Percentiles rank a stretch among this genome's conserved stretches.
Evolutionary conservation across 2,888 invertebrate species (phyloP).

Genomic region (Cylloceria caligata): DNA sequence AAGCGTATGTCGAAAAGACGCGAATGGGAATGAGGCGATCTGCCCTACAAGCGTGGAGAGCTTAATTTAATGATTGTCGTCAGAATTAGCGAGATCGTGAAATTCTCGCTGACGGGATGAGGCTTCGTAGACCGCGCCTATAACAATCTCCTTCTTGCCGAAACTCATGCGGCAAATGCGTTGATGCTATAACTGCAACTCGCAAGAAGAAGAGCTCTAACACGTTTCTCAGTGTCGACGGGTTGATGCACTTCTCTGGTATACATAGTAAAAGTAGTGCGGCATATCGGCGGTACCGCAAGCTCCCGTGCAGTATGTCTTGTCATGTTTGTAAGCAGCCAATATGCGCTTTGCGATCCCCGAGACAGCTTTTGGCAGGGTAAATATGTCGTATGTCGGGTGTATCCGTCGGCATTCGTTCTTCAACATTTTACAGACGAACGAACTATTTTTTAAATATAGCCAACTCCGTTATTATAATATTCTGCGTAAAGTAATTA

Average conservation of each 20-base stretch:
- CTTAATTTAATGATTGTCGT: constrained; percentile 73
- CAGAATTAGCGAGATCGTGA: constrained; percentile 70
- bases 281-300: constrained; percentile 22
- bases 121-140: neutral
- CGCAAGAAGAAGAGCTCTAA: constrained; percentile 54
- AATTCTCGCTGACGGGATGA: constrained; percentile 20
- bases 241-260: constrained; percentile 74
- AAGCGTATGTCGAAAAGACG: neutral
- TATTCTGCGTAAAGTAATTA: too few relatives aligned
- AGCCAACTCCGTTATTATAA: too few relatives aligned
- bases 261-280: constrained; percentile 36
- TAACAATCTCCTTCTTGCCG: neutral
- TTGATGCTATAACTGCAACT: constrained; percentile 9
- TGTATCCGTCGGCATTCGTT: neutral
- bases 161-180: neutral
- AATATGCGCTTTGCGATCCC: constrained; percentile 27
- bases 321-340: constrained; percentile 62
- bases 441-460: too few relatives aligned
- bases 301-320: constrained; percentile 58
- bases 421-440: neutral
- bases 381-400: too few relatives aligned
- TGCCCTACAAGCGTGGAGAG: constrained; percentile 13
- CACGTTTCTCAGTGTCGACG: constrained; percentile 74
- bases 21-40: neutral
- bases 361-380: constrained; percentile 41